These are phyloP conservation scores for Trichosurus vulpecula DNA, from an alignment of 2,797 vertebrate species.

Conservation along the genomic window DNA sequence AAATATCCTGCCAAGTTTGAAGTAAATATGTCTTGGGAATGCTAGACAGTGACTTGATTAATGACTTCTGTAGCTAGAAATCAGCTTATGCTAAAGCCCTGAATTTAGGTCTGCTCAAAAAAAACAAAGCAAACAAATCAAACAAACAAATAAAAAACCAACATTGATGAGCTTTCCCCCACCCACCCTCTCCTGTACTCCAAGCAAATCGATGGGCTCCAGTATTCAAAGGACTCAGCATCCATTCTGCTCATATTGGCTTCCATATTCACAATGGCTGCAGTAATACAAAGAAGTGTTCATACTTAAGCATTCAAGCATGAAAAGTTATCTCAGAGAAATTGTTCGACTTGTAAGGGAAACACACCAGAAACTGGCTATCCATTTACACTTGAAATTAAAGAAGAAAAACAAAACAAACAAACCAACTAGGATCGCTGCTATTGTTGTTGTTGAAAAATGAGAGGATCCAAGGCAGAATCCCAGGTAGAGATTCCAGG, in stretches of 20 bases:
- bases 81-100: background rate
- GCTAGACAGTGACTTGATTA: background rate
- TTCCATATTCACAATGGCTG: background rate
- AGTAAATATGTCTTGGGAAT: background rate
- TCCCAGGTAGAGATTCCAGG: background rate
- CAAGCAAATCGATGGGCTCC: background rate
- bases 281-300: background rate
- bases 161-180: no score
- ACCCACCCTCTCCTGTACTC: background rate
- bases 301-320: background rate
- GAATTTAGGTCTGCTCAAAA: background rate
- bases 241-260: background rate
- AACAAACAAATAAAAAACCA: background rate
- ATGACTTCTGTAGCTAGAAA: background rate
- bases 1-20: background rate
- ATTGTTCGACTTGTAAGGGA: background rate
- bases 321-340: background rate
- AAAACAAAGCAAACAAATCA: background rate
- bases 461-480: background rate
- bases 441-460: background rate
- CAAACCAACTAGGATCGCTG: background rate
- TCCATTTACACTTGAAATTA: background rate
- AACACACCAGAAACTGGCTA: background rate
- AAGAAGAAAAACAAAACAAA: background rate
- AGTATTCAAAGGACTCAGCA: background rate